Base-by-base conservation (phyloP, 2,888 invertebrate genomes). In the Cinara cedri region DNA sequence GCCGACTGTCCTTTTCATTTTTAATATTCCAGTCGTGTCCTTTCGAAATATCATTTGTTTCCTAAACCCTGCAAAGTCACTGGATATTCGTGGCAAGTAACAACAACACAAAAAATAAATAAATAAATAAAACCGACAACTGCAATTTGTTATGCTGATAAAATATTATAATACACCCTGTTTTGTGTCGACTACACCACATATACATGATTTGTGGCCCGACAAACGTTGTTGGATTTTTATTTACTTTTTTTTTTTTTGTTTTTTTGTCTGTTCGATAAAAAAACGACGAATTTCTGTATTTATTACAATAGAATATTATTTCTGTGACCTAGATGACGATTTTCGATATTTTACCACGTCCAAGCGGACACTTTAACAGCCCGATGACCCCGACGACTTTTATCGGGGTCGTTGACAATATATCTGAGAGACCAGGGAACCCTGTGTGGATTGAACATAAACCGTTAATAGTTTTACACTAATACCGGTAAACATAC, bases 131-230 rank as follows among this genome's bases (percentile, higher is more conserved):
- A 24, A 74, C 62, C 51, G 21, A 21, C 51, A 21, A 49, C 19
- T 6, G 46, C 21, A 74, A 63, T 75, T 75, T 65, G 63, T 75
- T 65, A 75, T 65, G 44, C 54, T 75, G 75, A 75, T 75, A 75
- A 75, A 75, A 75, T 42, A 75, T 34, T 34, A 34, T 34, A 4
- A 34, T 44, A 51, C 42, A 44, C 65, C 51, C 54, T 1, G 54
- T 65, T 13, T 16, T 24, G 63, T n/a, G 54, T 65, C 42, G 65
- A 54, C 65, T 75, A 13, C 65, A 34, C 34, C 34, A 6, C 34
- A 34, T 34, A 34, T 24, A 21, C 54, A 75, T 65, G 75, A 75
- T 75, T 75, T 75, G 75, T 44, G 21, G 65, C 54, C 49, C 14
- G 49, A 6, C 3, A 4, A 34, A 34, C 72, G 49, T 60, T 11